Evolutionary conservation across 2,797 vertebrate species (phyloP), one percentile per base, ranked within the genome.

Genomic region (Tolypeutes matacus): DNA sequence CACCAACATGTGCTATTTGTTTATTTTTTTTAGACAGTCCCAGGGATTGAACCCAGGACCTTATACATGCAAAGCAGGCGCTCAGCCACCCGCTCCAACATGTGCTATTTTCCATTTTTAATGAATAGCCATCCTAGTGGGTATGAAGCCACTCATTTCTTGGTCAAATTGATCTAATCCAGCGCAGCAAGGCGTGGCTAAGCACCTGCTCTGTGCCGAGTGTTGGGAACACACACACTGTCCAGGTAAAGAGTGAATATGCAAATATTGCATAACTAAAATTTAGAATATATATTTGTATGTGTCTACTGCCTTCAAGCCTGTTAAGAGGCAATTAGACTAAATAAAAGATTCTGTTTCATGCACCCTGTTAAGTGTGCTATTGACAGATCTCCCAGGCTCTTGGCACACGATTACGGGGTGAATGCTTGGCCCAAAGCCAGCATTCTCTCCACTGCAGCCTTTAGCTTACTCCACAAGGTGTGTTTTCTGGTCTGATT

Each of bases 151-250:
- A 18, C 18, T 11, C 27, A 18, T 7, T 42, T 39, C 5, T 7
- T 76, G 77, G 58, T 82, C 56, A 64, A 49, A 77, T 18, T 46
- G 12, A 27, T 49, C 73, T 1, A 2, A 82, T 31, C 39, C 27
- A 46, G 1, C 1, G 18, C 60, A 49, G 21, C 81, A 51, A 20
- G 70, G 5, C 23, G 18, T 21, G 70, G 53, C 82, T 64, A 34
- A n/a, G 53, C 7, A 8, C 85, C 46, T 62, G 9, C 70, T 53
- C 70, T 36, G 67, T 39, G 62, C 51, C 51, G 49, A 67, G 69
- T 31, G n/a, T 2, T 9, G 20, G 31, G 15, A 23, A 36, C n/a
- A 39, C 58, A 14, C 0, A 2, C 5, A 1, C 49, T 7, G 53
- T 25, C 81, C 14, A 21, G 76, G 72, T 58, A 90, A 58, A 36